Conservation (phyloP, 2,888 invertebrate genomes). For the Cloeon dipterum region DNA sequence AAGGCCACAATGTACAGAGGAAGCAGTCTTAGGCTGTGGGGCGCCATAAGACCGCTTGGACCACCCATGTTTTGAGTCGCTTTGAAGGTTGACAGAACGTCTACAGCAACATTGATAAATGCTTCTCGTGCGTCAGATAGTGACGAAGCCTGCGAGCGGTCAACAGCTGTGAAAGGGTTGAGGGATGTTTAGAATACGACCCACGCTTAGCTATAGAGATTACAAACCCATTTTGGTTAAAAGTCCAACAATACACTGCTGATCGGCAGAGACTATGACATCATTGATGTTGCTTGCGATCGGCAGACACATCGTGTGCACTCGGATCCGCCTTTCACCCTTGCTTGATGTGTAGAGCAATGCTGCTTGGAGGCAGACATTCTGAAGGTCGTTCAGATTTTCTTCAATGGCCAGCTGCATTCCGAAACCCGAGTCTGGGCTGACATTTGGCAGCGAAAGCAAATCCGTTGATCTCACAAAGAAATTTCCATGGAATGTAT, state of each 20-base stretch:
- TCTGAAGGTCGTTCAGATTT: slow-evolving; percentile 59
- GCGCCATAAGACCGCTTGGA: slow-evolving; percentile 38
- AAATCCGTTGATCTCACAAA: slow-evolving; percentile 96
- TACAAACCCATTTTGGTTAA: slow-evolving; percentile 97
- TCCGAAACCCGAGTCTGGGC: slow-evolving; percentile 93
- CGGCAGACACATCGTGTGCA: slow-evolving; percentile 90
- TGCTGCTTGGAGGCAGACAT: slow-evolving; percentile 93
- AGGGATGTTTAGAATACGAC: too few relatives aligned
- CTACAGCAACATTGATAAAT: slow-evolving; percentile 82
- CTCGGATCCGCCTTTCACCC: slow-evolving; percentile 89
- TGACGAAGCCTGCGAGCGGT: slow-evolving; percentile 64
- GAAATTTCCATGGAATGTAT: slow-evolving; percentile 98
- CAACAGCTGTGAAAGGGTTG: slow-evolving; percentile 37
- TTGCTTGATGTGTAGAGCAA: slow-evolving; percentile 87
- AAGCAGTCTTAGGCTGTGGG: slow-evolving; percentile 52
- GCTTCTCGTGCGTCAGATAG: slow-evolving; percentile 90
- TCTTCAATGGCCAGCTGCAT: slow-evolving; percentile 96
- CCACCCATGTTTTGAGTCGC: slow-evolving; percentile 22
- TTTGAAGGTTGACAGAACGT: slow-evolving; percentile 58
- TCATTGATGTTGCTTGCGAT: slow-evolving; percentile 66
- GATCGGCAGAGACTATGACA: slow-evolving; percentile 73
- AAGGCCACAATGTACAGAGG: slow-evolving; percentile 76
- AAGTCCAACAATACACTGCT: slow-evolving; percentile 77
- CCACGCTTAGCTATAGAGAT: too few relatives aligned
- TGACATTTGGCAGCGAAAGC: slow-evolving; percentile 85